These are phyloP conservation scores for Athetis lepigone DNA, from an alignment of 2,888 invertebrate genomes.

Conservation along the genomic window DNA sequence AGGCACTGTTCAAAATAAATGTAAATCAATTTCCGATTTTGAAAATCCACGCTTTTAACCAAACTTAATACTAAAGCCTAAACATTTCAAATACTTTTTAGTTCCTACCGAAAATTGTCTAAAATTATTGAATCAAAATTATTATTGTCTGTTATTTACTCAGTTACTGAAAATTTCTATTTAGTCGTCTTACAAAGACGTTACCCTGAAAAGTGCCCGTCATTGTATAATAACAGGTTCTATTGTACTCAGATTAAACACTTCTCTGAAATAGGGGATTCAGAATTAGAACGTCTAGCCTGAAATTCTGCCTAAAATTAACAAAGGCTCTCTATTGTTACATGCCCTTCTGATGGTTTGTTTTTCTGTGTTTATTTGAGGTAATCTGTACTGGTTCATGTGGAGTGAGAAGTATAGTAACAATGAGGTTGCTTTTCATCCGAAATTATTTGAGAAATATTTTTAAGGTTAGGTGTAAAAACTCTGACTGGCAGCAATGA, in stretches of 20 bases:
- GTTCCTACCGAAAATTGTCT: not conserved
- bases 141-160: conserved; percentile 2
- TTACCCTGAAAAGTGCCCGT: conserved; percentile 1
- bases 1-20: not conserved
- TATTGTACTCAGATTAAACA: conserved; percentile 38
- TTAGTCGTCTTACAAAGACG: not conserved
- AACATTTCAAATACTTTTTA: not conserved
- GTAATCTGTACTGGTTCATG: conserved; percentile 22
- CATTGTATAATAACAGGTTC: conserved; percentile 17
- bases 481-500: not conserved
- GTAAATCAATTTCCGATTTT: too few relatives aligned
- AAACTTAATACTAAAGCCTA: not conserved
- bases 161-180: not conserved
- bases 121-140: not conserved
- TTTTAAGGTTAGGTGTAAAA: not conserved
- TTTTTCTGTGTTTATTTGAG: conserved; percentile 33
- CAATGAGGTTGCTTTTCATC: not conserved
- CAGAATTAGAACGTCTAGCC: conserved; percentile 33
- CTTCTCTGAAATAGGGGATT: conserved; percentile 29
- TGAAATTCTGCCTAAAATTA: conserved; percentile 29
- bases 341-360: conserved; percentile 20
- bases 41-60: too few relatives aligned
- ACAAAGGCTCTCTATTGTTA: conserved; percentile 37
- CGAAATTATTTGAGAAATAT: conserved; percentile 2
- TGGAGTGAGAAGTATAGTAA: conserved; percentile 7